Percentiles rank a stretch among this genome's conserved stretches.
phyloP scores from a whole-genome alignment of 2,797 vertebrate species.

The Pseudochromis fuscus region DNA sequence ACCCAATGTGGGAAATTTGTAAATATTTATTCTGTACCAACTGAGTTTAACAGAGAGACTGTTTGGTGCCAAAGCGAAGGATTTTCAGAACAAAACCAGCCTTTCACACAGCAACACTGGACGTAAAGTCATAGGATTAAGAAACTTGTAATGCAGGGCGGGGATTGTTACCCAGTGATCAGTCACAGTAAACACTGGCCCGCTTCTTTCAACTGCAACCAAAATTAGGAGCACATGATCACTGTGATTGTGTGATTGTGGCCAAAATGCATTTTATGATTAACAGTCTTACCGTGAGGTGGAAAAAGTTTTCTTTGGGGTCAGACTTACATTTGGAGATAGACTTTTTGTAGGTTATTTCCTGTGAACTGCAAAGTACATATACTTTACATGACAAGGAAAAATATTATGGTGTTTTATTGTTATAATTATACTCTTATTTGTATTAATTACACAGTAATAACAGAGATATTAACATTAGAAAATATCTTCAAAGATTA shows the following conservation, averaged over 20 bases:
- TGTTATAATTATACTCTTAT: too few relatives aligned
- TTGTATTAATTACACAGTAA: too few relatives aligned
- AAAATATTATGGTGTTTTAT: background rate
- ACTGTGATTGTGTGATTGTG: background rate
- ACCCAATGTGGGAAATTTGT: slow-evolving; percentile 9
- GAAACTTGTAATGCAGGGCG: slow-evolving; percentile 37
- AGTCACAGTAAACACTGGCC: slow-evolving; percentile 22
- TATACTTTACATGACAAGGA: too few relatives aligned
- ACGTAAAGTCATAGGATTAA: slow-evolving; percentile 59
- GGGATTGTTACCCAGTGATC: slow-evolving; percentile 38
- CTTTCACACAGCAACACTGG: slow-evolving; percentile 54
- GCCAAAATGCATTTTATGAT: background rate
- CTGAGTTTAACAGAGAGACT: background rate
- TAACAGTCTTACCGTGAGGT: background rate
- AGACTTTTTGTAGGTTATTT: too few relatives aligned
- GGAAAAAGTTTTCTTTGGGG: background rate
- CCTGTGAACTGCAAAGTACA: too few relatives aligned
- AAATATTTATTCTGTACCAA: background rate
- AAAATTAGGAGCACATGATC: slow-evolving; percentile 48
- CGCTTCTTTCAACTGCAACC: slow-evolving; percentile 28
- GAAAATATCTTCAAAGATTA: too few relatives aligned
- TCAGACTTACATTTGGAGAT: background rate
- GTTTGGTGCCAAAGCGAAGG: slow-evolving; percentile 12
- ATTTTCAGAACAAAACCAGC: slow-evolving; percentile 57
- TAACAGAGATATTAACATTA: too few relatives aligned